Evolutionary conservation across 2,888 invertebrate genomes (phyloP).

Genomic region (Lucinisca nassula): DNA sequence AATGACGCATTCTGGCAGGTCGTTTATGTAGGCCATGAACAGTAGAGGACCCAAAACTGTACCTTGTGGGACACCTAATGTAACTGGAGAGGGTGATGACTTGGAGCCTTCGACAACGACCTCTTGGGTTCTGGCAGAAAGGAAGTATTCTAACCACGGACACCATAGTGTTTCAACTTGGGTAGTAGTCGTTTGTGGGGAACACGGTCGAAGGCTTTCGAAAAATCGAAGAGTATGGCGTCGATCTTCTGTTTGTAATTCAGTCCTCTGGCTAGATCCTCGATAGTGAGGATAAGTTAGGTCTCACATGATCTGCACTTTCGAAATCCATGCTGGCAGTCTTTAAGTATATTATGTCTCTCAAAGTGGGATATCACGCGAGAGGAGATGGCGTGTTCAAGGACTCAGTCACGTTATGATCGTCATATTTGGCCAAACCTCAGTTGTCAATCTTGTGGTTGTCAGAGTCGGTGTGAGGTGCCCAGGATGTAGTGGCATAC

Average conservation of each 20-base stretch:
- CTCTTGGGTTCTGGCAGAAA: not conserved
- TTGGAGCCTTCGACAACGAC: not conserved
- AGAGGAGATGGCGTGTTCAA: not conserved
- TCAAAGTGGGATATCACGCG: not conserved
- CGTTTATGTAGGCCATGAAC: not conserved
- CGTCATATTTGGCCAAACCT: no score
- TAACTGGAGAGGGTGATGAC: not conserved
- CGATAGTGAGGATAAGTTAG: not conserved
- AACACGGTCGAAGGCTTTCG: not conserved
- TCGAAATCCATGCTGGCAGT: not conserved
- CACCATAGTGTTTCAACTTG: not conserved
- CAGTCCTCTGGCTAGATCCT: not conserved
- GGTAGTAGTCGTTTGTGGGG: not conserved
- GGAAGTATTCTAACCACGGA: not conserved
- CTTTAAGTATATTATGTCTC: not conserved
- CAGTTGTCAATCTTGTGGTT: not conserved
- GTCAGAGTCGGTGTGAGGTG: not conserved
- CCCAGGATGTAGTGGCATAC: not conserved
- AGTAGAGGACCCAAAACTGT: not conserved
- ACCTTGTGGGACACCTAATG: not conserved
- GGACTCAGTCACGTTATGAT: no score
- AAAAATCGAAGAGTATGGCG: not conserved
- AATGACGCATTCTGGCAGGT: not conserved
- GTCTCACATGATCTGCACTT: conserved; percentile 1
- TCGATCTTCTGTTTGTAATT: not conserved